These are phyloP conservation scores for Manacus vitellinus DNA, from an alignment of 2,113 vertebrate genomes.

Conservation along the genomic window DNA sequence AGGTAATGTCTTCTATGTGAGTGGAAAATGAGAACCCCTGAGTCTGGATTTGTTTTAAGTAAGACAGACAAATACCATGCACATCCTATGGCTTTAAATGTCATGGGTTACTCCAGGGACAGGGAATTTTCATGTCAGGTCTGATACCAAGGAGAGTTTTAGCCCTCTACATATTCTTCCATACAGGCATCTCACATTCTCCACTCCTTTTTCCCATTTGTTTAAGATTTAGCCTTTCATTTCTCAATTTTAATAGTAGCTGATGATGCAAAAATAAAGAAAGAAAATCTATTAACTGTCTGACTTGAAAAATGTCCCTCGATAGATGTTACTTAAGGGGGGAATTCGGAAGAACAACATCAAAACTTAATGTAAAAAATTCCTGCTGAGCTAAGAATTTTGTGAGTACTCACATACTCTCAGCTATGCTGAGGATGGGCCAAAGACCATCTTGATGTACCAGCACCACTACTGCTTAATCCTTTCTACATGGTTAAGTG, in stretches of 20 bases:
- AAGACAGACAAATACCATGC: not conserved
- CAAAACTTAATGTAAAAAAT: conserved; percentile 20
- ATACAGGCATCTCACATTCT: not conserved
- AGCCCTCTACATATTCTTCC: not conserved
- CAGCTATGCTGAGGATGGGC: conserved; percentile 20
- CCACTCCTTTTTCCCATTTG: not conserved
- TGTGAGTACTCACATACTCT: not conserved
- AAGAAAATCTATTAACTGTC: not conserved
- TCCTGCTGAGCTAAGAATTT: conserved; percentile 41
- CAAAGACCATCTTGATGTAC: conserved; percentile 16
- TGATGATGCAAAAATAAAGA: not conserved
- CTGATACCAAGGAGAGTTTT: not conserved
- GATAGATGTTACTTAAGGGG: not conserved
- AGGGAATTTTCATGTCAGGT: not conserved
- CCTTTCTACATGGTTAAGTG: conserved; percentile 18
- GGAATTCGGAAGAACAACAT: not conserved
- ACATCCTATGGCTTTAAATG: not conserved
- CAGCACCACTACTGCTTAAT: not conserved
- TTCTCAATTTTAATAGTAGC: not conserved
- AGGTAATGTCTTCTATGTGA: not conserved
- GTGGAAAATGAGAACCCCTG: not conserved
- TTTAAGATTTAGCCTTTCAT: not conserved
- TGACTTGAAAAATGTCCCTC: conserved; percentile 7
- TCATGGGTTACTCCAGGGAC: not conserved
- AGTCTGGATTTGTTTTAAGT: not conserved